Evolutionary conservation across 1,140 invertebrate species (phyloP).

Genomic region (Ctenoplectra terminalis): DNA sequence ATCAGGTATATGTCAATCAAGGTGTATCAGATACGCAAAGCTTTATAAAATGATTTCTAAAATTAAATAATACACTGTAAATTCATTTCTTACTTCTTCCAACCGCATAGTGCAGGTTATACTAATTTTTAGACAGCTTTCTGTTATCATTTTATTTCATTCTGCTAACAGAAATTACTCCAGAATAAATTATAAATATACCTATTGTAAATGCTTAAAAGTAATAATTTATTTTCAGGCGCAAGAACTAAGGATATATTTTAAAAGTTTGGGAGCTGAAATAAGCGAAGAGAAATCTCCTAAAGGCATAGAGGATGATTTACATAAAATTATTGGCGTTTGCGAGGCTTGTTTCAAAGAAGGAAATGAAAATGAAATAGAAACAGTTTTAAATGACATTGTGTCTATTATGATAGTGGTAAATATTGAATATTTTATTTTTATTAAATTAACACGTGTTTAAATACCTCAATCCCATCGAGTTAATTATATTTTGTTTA

Average conservation of each 20-base stretch:
- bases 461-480: no score
- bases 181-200: background rate
- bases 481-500: constrained; percentile 67
- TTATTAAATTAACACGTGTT: no score
- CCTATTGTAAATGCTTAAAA: background rate
- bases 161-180: no score
- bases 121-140: background rate
- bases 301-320: constrained; percentile 95
- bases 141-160: no score
- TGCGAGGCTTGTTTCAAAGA: constrained; percentile 96
- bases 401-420: constrained; percentile 96
- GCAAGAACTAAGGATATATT: constrained; percentile 93
- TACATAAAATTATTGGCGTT: constrained; percentile 97
- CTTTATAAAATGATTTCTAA: background rate
- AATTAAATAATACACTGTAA: background rate
- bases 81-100: background rate
- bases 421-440: constrained; percentile 79
- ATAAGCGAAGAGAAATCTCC: constrained; percentile 95
- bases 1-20: constrained; percentile 85
- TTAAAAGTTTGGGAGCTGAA: constrained; percentile 95
- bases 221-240: constrained; percentile 85
- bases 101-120: constrained; percentile 17
- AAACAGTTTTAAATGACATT: constrained; percentile 94
- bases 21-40: constrained; percentile 1
- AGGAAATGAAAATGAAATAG: constrained; percentile 90